phyloP scores from a whole-genome alignment of 2,113 vertebrate species.

The Acanthisitta chloris region DNA sequence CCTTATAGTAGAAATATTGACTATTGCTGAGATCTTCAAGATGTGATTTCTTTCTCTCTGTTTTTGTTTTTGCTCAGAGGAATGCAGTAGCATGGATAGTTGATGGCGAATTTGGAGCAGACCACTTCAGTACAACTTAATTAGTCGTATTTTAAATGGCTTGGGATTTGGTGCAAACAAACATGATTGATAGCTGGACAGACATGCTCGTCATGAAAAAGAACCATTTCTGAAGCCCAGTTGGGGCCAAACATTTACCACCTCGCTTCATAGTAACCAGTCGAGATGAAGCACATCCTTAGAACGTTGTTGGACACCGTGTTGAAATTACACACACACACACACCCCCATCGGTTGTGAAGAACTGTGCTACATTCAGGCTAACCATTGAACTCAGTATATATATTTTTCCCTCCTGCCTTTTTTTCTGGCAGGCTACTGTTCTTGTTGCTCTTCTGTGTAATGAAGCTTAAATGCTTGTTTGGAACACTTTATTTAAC shows the following conservation, averaged over 20 bases:
- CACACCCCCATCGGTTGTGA: slow-evolving; percentile 85
- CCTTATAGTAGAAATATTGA: not conserved
- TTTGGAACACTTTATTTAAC: slow-evolving; percentile 93
- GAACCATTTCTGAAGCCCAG: slow-evolving; percentile 83
- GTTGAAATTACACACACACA: slow-evolving; percentile 81
- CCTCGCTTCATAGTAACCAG: slow-evolving; percentile 88
- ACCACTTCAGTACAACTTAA: slow-evolving; percentile 87
- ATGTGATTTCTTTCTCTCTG: slow-evolving; percentile 51
- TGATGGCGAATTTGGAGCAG: slow-evolving; percentile 90
- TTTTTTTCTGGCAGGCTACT: slow-evolving; percentile 82
- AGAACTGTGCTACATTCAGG: slow-evolving; percentile 87
- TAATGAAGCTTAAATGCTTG: slow-evolving; percentile 89
- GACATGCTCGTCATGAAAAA: slow-evolving; percentile 85
- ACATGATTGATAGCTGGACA: slow-evolving; percentile 85
- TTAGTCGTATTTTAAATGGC: slow-evolving; percentile 88
- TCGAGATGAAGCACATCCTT: slow-evolving; percentile 83
- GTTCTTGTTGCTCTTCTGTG: slow-evolving; percentile 87
- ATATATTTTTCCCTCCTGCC: slow-evolving; percentile 81
- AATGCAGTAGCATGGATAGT: slow-evolving; percentile 98
- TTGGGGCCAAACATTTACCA: slow-evolving; percentile 84
- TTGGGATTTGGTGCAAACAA: slow-evolving; percentile 86
- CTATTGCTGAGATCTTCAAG: not conserved
- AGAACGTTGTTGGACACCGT: slow-evolving; percentile 83
- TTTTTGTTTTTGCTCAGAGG: slow-evolving; percentile 76
- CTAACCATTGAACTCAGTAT: slow-evolving; percentile 87